These are phyloP conservation scores for Drosophila cracens DNA, from an alignment of 2,888 invertebrate genomes.

Conservation along the genomic window DNA sequence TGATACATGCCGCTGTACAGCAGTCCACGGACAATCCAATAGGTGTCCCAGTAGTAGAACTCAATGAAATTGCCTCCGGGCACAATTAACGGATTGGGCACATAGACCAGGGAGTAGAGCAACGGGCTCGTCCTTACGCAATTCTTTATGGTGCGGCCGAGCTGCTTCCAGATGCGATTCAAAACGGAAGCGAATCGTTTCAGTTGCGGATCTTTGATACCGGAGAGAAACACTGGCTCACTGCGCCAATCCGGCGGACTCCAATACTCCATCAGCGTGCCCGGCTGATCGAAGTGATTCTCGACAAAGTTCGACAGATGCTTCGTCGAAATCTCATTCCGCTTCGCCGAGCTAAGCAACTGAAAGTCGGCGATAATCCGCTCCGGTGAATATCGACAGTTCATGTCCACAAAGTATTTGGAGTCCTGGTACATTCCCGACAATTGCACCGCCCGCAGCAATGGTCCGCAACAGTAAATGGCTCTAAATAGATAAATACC, in stretches of 20 bases:
- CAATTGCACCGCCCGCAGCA: slow-evolving; percentile 93
- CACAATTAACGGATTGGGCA: slow-evolving; percentile 93
- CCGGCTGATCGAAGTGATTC: slow-evolving; percentile 52
- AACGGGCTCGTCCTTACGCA: slow-evolving; percentile 89
- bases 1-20: slow-evolving; percentile 92
- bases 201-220: slow-evolving; percentile 89
- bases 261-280: slow-evolving; percentile 48
- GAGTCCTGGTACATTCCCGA: slow-evolving; percentile 92
- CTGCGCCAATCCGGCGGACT: slow-evolving; percentile 56
- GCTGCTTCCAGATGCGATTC: slow-evolving; percentile 90
- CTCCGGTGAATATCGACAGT: slow-evolving; percentile 89
- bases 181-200: slow-evolving; percentile 90
- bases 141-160: slow-evolving; percentile 91
- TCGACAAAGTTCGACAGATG: slow-evolving; percentile 58
- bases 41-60: slow-evolving; percentile 98
- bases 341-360: slow-evolving; percentile 83
- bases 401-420: slow-evolving; percentile 96
- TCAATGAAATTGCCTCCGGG: slow-evolving; percentile 96
- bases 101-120: slow-evolving; percentile 93
- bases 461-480: slow-evolving; percentile 92
- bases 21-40: slow-evolving; percentile 96
- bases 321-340: slow-evolving; percentile 53
- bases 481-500: slow-evolving; percentile 85
- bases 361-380: slow-evolving; percentile 88
- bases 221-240: slow-evolving; percentile 86